Conservation (phyloP, 2,113 vertebrate genomes). For the Mus musculus region GRCm39 chr11:54354501-54355000, state of each 20-base stretch:
- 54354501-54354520: not conserved
- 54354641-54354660: not conserved
- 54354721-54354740: not conserved
- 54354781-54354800: not conserved
- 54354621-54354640: not conserved
- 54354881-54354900: not conserved
- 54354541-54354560: not conserved
- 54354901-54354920: not conserved
- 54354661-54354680: not conserved
- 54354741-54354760: not conserved
- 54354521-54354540: not conserved
- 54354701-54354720: not conserved
- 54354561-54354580: not conserved
- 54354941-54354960: not conserved
- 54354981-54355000: not conserved
- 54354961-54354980: not conserved
- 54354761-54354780: not conserved
- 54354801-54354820: constrained; percentile 7
- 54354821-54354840: not conserved
- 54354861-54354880: not conserved
- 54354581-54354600: not conserved
- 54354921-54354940: not conserved
- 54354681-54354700: not conserved
- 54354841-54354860: constrained; percentile 19
- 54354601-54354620: not conserved